Conservation (phyloP, 1,140 invertebrate genomes). For the Sipha flava region DNA sequence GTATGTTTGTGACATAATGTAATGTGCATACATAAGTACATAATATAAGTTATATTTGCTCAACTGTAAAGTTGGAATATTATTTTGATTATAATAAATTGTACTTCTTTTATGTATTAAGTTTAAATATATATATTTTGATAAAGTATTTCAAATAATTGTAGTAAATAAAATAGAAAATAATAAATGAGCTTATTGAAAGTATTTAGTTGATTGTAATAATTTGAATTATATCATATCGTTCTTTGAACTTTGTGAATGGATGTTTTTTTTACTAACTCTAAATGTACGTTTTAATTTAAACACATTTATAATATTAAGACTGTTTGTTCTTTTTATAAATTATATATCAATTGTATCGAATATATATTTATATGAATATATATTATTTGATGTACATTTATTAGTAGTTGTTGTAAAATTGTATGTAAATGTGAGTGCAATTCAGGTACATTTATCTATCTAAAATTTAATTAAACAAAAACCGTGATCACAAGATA, state of each 20-base stretch:
- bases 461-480: background rate
- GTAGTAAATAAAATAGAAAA: background rate
- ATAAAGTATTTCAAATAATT: background rate
- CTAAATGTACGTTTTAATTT: slow-evolving; percentile 5
- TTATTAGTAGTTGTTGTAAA: slow-evolving; percentile 3
- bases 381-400: background rate
- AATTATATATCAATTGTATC: background rate
- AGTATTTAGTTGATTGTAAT: background rate
- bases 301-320: background rate
- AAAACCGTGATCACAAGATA: background rate
- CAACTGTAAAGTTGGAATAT: slow-evolving; percentile 6
- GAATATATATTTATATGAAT: too few species aligned
- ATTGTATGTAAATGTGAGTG: background rate
- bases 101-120: background rate
- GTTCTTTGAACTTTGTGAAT: background rate
- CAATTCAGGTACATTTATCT: background rate
- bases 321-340: slow-evolving; percentile 13
- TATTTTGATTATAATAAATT: background rate
- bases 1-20: too few species aligned
- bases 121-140: background rate
- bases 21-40: background rate
- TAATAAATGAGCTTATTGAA: background rate
- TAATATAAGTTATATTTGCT: slow-evolving; percentile 18
- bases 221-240: background rate
- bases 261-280: slow-evolving; percentile 12